These are phyloP conservation scores for Tenthredo mesomela DNA, from an alignment of 2,888 invertebrate genomes.

Conservation along the genomic window DNA sequence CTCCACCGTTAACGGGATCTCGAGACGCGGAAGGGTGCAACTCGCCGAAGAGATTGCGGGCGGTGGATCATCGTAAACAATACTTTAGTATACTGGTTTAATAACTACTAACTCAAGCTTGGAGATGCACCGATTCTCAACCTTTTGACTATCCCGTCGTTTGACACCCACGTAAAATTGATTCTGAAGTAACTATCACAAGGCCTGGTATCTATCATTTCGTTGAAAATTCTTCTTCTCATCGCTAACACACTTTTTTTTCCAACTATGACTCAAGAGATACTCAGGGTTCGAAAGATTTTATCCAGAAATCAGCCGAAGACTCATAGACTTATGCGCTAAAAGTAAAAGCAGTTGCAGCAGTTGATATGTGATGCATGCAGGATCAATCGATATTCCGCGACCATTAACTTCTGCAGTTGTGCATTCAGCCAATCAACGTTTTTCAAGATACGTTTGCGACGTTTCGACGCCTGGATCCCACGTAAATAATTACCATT, in stretches of 20 bases:
- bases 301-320: neutral
- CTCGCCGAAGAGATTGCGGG: constrained; percentile 60
- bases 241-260: neutral
- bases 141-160: constrained; percentile 10
- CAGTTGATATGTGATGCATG: neutral
- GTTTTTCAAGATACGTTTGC: neutral
- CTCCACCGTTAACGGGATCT: constrained; percentile 58
- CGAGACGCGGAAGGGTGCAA: constrained; percentile 53
- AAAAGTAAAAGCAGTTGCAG: neutral
- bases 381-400: neutral
- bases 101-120: constrained; percentile 12
- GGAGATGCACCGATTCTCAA: neutral
- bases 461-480: neutral
- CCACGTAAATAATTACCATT: neutral
- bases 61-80: constrained; percentile 63
- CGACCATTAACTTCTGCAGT: neutral
- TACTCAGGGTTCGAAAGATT: neutral
- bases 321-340: neutral
- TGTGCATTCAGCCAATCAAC: constrained; percentile 4
- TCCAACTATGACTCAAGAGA: neutral
- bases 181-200: neutral
- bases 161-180: constrained; percentile 23
- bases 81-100: constrained; percentile 40
- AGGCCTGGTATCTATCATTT: neutral
- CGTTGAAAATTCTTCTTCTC: neutral